Conservation (phyloP, 2,888 invertebrate genomes). For the Leptinotarsa tumamoca region DNA sequence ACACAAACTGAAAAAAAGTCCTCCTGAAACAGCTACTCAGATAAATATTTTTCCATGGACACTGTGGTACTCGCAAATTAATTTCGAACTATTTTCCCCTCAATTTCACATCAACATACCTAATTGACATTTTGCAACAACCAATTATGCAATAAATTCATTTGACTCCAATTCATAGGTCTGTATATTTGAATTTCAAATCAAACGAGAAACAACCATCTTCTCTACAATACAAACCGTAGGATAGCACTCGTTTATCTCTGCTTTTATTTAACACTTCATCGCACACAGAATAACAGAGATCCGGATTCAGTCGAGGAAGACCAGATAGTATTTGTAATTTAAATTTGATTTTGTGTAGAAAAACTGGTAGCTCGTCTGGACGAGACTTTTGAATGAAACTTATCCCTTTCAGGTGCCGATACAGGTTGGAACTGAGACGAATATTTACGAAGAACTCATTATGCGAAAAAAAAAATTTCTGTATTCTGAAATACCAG, state of each 20-base stretch:
- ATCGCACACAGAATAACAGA: conserved; percentile 17
- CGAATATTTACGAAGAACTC: not conserved
- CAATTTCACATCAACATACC: not conserved
- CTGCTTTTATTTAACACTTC: conserved; percentile 25
- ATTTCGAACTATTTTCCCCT: not conserved
- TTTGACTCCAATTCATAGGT: conserved; percentile 1
- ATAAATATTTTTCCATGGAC: too few relatives aligned
- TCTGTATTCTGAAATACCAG: not conserved
- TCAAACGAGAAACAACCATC: not conserved
- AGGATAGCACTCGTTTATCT: conserved; percentile 1
- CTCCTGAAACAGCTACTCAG: too few relatives aligned
- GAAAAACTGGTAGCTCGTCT: conserved; percentile 23
- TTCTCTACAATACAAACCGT: conserved; percentile 12
- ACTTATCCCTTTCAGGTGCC: conserved; percentile 7
- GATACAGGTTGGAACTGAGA: not conserved
- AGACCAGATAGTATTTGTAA: conserved; percentile 26
- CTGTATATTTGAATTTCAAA: conserved; percentile 5
- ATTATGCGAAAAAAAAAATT: not conserved
- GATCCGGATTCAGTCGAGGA: conserved; percentile 21
- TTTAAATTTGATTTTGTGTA: conserved; percentile 24
- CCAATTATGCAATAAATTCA: not conserved
- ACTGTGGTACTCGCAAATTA: not conserved
- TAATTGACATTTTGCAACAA: not conserved
- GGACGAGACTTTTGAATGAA: conserved; percentile 21
- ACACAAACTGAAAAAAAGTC: too few relatives aligned